A percentile compares a stretch with the other conserved stretches of the same genome.
phyloP scores from a whole-genome alignment of 2,888 invertebrate species.

The Apodemia mormo region DNA sequence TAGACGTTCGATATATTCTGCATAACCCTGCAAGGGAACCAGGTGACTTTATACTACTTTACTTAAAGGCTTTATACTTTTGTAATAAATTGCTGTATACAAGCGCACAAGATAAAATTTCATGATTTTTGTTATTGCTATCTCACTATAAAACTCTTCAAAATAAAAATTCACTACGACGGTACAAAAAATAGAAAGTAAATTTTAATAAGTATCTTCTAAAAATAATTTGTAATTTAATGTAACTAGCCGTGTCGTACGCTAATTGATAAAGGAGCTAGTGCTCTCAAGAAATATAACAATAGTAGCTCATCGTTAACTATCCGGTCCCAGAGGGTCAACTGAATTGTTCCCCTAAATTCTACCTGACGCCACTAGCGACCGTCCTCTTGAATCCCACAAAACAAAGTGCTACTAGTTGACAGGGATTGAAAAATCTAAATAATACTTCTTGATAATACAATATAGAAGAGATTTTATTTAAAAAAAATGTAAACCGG shows the following conservation, averaged over 20 bases:
- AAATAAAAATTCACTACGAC: too few relatives aligned
- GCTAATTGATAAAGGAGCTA: slow-evolving; percentile 24
- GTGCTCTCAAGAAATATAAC: slow-evolving; percentile 24
- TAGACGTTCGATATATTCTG: too few relatives aligned
- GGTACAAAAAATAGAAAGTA: too few relatives aligned
- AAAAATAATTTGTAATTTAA: neutral
- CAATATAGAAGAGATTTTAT: too few relatives aligned
- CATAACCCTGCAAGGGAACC: too few relatives aligned
- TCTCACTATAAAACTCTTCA: too few relatives aligned
- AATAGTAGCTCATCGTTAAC: slow-evolving; percentile 23
- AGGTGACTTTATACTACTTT: too few relatives aligned
- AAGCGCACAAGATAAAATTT: neutral
- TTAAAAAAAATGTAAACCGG: too few relatives aligned
- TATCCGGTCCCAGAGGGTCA: slow-evolving; percentile 26
- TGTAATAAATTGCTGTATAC: too few relatives aligned
- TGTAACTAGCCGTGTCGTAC: neutral
- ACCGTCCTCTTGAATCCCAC: slow-evolving; percentile 20
- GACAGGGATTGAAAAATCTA: slow-evolving; percentile 17
- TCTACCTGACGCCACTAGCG: slow-evolving; percentile 24
- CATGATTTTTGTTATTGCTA: neutral
- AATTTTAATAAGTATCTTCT: neutral
- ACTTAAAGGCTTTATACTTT: too few relatives aligned
- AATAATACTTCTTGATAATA: too few relatives aligned
- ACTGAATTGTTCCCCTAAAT: slow-evolving; percentile 24
- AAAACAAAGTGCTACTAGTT: slow-evolving; percentile 26